Evolutionary conservation across 2,797 vertebrate species (phyloP), one percentile per base, ranked within the genome.

Genomic region (Danio jaintianensis): DNA sequence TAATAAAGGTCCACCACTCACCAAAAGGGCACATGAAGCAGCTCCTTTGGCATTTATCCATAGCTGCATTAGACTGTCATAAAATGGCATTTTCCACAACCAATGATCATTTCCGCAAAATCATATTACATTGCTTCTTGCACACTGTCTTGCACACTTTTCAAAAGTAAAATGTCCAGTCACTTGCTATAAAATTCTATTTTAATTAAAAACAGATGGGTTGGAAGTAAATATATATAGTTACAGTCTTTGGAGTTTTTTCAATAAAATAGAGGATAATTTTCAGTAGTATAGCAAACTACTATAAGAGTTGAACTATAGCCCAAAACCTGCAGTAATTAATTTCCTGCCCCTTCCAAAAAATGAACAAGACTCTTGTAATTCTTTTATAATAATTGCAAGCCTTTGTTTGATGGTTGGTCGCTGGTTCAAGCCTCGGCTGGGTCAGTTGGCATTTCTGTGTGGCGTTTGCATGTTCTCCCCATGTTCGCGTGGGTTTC

Each of bases 11-110:
- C 59, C 36, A 7, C 7, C 56, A 20, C 22, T 43, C 45, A 50
- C 36, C 62, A 70, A 82, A 78, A 70, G 58, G 77, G 36, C 80
- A 66, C 55, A 45, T 53, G 38, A 67, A 55, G 38, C 40, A 45
- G 29, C 22, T 47, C 48, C 42, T 67, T 52, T 55, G 70, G 73
- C 56, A 75, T 79, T 56, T 40, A 75, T 78, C 43, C 55, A 11
- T 53, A 56, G 50, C 43, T 66, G 4, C 16, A 18, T 43, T 18
- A 71, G 16, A 43, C 67, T 63, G 11, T 53, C 48, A 20, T 52
- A 43, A 75, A 50, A 9, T 61, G 13, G 18, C 11, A 10, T 48
- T 36, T 29, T 36, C 56, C 56, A 29, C 12, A 59, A 59, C 22
- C 29, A 7, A 15, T 11, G 7, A 13, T 48, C 45, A 48, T 45